Percentiles rank a stretch among this genome's conserved stretches.
These are phyloP conservation scores for Agrilus planipennis DNA, from an alignment of 1,140 invertebrate species.

Conservation along the genomic window DNA sequence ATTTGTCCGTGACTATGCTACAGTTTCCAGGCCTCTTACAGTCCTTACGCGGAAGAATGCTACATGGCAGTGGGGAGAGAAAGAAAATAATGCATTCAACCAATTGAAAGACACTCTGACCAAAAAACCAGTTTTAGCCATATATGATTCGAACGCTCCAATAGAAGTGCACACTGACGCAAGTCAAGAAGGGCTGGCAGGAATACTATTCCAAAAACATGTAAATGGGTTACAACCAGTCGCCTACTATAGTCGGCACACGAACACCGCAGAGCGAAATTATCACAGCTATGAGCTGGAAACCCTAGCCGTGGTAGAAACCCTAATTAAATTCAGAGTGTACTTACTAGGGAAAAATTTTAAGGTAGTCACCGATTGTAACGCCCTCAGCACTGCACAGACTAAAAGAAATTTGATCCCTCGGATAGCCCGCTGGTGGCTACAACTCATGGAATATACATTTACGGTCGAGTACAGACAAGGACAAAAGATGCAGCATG, in stretches of 20 bases:
- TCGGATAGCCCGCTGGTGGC: constrained; percentile 25
- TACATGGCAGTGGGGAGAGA: constrained; percentile 10
- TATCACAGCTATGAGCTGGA: constrained; percentile 14
- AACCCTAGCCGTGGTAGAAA: constrained; percentile 10
- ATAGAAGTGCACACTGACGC: constrained; percentile 23
- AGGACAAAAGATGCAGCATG: constrained; percentile 22
- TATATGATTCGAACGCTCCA: constrained; percentile 16
- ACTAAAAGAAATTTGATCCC: constrained; percentile 20
- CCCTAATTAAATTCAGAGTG: no score
- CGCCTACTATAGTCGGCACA: constrained; percentile 18
- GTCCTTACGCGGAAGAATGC: constrained; percentile 18
- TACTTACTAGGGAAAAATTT: constrained; percentile 12
- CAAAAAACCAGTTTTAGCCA: constrained; percentile 11
- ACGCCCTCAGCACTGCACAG: constrained; percentile 15
- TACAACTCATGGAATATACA: constrained; percentile 21
- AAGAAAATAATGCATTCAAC: constrained; percentile 10
- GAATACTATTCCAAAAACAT: constrained; percentile 10
- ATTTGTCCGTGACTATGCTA: constrained; percentile 24
- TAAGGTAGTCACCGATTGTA: constrained; percentile 22
- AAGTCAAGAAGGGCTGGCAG: constrained; percentile 15
- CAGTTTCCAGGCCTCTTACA: constrained; percentile 20
- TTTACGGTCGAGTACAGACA: constrained; percentile 21
- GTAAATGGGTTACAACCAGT: constrained; percentile 1
- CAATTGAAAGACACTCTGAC: constrained; percentile 10
- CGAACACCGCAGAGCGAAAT: constrained; percentile 8